A percentile compares a stretch with the other conserved stretches of the same genome.
phyloP scores from a whole-genome alignment of 2,113 vertebrate species.

The Myanophis thanlyinensis region DNA sequence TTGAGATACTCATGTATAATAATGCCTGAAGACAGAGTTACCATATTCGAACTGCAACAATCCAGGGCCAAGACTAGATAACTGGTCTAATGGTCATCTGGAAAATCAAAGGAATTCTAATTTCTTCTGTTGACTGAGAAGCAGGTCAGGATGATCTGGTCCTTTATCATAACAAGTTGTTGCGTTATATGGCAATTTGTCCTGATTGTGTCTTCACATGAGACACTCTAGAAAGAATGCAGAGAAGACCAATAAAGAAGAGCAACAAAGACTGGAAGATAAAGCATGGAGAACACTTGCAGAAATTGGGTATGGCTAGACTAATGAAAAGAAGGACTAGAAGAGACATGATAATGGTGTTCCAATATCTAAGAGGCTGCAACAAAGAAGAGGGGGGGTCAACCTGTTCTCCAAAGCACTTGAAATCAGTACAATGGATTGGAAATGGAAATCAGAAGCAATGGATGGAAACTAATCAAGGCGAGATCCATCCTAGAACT shows the following conservation, averaged over 20 bases:
- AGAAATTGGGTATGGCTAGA: too few relatives aligned
- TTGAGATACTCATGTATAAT: background rate
- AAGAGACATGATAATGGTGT: background rate
- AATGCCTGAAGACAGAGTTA: background rate
- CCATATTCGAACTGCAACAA: background rate
- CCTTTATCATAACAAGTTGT: background rate
- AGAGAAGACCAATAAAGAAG: background rate
- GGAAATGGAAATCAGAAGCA: too few relatives aligned
- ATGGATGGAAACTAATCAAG: too few relatives aligned
- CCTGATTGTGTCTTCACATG: background rate
- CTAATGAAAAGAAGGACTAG: too few relatives aligned
- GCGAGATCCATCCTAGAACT: too few relatives aligned
- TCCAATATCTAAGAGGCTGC: background rate
- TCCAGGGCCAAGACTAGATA: background rate
- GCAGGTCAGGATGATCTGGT: background rate
- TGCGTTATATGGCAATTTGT: background rate
- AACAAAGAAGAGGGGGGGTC: background rate
- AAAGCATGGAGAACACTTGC: too few relatives aligned
- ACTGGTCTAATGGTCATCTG: background rate
- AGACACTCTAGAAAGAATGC: background rate
- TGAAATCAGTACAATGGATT: too few relatives aligned
- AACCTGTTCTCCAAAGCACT: too few relatives aligned
- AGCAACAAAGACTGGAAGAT: too few relatives aligned
- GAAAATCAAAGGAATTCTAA: background rate
- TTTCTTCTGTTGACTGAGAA: background rate